These are phyloP conservation scores for Hydrolagus colliei DNA, from an alignment of 2,797 vertebrate genomes.

Conservation along the genomic window DNA sequence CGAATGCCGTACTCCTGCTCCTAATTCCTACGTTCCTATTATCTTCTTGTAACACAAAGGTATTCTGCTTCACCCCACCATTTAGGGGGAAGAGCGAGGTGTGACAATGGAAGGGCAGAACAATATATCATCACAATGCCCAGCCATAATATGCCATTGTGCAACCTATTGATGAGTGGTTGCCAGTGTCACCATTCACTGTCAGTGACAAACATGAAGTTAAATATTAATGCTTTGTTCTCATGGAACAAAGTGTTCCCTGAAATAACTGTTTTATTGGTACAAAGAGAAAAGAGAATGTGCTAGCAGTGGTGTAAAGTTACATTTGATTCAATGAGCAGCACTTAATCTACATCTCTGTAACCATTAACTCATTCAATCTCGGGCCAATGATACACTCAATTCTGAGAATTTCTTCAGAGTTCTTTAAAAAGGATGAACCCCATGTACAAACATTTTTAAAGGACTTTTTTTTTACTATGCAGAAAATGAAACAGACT, in stretches of 20 bases:
- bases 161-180: no score
- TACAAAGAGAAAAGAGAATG: neutral
- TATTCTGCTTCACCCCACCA: no score
- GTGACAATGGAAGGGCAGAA: no score
- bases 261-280: neutral
- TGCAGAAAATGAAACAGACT: neutral
- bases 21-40: no score
- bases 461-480: neutral
- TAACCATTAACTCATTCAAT: constrained; percentile 22
- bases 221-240: no score
- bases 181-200: no score
- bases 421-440: neutral
- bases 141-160: no score
- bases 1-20: no score
- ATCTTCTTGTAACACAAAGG: no score
- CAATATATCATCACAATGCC: no score
- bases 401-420: constrained; percentile 20
- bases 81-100: no score
- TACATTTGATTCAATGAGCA: neutral
- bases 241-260: neutral
- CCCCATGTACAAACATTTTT: neutral
- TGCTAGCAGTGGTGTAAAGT: constrained; percentile 10
- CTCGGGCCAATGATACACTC: constrained; percentile 26
- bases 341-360: constrained; percentile 14
- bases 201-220: no score